Conservation (phyloP, 2,113 vertebrate genomes). For the Phoenicopterus ruber region DNA sequence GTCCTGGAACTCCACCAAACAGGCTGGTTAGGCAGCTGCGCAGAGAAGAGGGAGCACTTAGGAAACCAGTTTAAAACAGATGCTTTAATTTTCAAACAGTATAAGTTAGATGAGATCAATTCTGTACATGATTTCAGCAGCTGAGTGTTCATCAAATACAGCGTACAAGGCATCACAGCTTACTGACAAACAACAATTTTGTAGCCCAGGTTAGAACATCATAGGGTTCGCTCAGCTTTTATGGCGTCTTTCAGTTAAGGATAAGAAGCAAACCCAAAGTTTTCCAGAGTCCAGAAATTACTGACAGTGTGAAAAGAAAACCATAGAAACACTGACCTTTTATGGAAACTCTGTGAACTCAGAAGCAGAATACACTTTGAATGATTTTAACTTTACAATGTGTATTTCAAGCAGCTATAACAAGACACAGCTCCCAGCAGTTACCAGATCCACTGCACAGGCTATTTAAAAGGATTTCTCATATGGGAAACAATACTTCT, state of each 20-base stretch:
- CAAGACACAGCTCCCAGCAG: background rate
- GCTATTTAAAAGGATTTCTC: background rate
- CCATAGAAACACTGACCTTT: background rate
- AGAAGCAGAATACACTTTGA: background rate
- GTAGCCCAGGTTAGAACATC: background rate
- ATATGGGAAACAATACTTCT: background rate
- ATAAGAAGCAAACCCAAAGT: background rate
- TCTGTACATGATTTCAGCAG: background rate
- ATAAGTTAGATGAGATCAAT: background rate
- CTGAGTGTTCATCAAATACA: background rate
- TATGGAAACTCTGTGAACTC: background rate
- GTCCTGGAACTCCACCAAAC: background rate
- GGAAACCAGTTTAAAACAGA: background rate
- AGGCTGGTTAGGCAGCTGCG: background rate
- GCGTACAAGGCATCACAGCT: background rate
- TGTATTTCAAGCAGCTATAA: background rate
- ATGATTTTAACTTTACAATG: background rate
- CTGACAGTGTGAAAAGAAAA: background rate
- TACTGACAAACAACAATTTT: background rate
- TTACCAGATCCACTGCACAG: background rate
- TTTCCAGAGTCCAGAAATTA: background rate
- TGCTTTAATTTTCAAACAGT: background rate
- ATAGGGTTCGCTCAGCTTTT: background rate
- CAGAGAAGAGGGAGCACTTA: background rate
- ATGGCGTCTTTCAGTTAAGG: background rate